Evolutionary conservation across 2,113 vertebrate genomes (phyloP).

Genomic region (Ptilonorhynchus violaceus): DNA sequence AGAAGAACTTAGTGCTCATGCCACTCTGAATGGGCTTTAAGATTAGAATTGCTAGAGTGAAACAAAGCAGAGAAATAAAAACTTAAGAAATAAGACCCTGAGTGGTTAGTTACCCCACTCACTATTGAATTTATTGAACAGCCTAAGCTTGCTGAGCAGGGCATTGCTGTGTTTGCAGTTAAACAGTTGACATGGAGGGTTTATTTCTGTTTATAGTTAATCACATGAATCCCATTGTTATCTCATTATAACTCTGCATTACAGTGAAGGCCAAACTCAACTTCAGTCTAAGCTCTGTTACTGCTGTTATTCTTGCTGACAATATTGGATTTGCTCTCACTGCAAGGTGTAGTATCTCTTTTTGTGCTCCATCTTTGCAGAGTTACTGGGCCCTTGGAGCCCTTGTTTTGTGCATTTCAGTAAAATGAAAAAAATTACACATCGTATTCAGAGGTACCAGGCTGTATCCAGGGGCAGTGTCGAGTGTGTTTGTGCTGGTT

Average conservation of each 20-base stretch:
- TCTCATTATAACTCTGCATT: not conserved
- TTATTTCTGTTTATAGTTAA: conserved; percentile 45
- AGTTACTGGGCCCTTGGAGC: not conserved
- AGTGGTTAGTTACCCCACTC: not conserved
- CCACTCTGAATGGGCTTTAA: not conserved
- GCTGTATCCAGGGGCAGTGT: not conserved
- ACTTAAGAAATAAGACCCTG: not conserved
- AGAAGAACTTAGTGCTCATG: not conserved
- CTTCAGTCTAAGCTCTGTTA: not conserved
- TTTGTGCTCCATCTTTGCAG: not conserved
- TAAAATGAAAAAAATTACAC: not conserved
- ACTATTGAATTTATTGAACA: not conserved
- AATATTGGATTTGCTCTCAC: not conserved
- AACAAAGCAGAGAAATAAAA: not conserved
- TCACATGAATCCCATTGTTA: conserved; percentile 5
- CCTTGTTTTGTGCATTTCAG: not conserved
- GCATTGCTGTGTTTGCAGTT: not conserved
- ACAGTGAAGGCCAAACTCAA: not conserved
- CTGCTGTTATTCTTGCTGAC: not conserved
- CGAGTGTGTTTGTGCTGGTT: not conserved
- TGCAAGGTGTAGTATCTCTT: not conserved
- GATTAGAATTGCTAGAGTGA: not conserved
- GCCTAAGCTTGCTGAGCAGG: not conserved
- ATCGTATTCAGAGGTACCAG: not conserved
- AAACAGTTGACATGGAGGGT: not conserved